These are phyloP conservation scores for Dolomedes plantarius DNA, from an alignment of 2,888 invertebrate species.

Conservation along the genomic window DNA sequence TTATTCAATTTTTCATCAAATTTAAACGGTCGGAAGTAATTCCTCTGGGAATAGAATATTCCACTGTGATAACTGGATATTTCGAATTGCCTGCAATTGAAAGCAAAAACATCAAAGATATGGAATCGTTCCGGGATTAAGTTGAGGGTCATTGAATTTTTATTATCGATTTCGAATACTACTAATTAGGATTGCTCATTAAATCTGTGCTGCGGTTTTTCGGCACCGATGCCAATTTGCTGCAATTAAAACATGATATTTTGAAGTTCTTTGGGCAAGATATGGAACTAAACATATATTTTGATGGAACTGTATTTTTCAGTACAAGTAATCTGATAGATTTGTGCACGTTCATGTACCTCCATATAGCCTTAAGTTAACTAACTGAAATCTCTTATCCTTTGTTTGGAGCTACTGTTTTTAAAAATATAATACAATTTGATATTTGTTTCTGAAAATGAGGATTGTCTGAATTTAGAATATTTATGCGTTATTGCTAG, in stretches of 20 bases:
- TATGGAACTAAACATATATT: too few relatives aligned
- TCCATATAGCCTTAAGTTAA: too few relatives aligned
- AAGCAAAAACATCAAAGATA: conserved; percentile 6
- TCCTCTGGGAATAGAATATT: background rate
- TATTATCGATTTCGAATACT: conserved; percentile 10
- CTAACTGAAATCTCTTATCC: too few relatives aligned
- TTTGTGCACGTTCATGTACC: too few relatives aligned
- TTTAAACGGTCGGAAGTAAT: background rate
- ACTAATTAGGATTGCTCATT: conserved; percentile 11
- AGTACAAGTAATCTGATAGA: too few relatives aligned
- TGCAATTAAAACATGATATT: conserved; percentile 5
- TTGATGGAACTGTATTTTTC: too few relatives aligned
- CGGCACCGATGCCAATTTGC: background rate
- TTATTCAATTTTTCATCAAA: conserved; percentile 12
- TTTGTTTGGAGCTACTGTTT: too few relatives aligned
- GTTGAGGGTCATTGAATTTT: conserved; percentile 12
- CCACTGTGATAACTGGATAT: background rate
- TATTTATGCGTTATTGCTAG: too few relatives aligned
- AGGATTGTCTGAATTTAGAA: too few relatives aligned
- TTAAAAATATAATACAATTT: too few relatives aligned
- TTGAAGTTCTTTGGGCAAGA: background rate
- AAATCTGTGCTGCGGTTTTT: background rate
- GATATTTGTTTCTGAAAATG: too few relatives aligned
- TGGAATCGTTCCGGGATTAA: background rate
- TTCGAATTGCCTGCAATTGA: background rate